Percentiles rank a stretch among this genome's conserved stretches.
These are phyloP conservation scores for Melanotaenia boesemani DNA, from an alignment of 2,797 vertebrate genomes.

Conservation along the genomic window DNA sequence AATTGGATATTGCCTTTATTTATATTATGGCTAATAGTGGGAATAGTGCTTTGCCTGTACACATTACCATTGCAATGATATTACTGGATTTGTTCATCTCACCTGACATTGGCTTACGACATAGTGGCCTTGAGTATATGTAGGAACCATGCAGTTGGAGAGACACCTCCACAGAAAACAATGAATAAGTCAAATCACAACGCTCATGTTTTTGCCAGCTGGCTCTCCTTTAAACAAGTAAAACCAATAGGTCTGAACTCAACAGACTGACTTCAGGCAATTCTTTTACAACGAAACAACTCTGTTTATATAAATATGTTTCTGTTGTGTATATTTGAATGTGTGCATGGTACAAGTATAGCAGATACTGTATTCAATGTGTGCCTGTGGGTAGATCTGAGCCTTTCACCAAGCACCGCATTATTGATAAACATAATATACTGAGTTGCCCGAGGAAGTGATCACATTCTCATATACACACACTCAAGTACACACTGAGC, in stretches of 20 bases:
- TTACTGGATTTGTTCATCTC: too few relatives aligned
- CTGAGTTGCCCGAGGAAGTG: constrained; percentile 23
- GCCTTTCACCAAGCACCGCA: constrained; percentile 21
- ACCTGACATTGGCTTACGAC: too few relatives aligned
- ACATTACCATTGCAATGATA: too few relatives aligned
- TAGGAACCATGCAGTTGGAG: neutral
- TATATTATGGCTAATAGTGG: neutral
- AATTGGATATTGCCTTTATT: neutral
- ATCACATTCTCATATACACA: constrained; percentile 16
- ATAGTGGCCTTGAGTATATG: too few relatives aligned
- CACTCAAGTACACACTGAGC: constrained; percentile 15
- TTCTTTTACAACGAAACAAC: constrained; percentile 16
- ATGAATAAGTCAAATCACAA: constrained; percentile 11
- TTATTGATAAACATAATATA: constrained; percentile 46
- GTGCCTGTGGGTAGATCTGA: neutral
- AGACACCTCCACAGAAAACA: constrained; percentile 1
- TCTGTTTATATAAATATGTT: neutral
- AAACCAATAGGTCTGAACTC: constrained; percentile 33
- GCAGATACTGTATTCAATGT: neutral
- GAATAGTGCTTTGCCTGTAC: too few relatives aligned
- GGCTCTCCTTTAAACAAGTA: constrained; percentile 4
- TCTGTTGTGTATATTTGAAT: constrained; percentile 8
- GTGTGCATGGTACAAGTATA: neutral
- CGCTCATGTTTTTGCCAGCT: constrained; percentile 16
- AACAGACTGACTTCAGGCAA: constrained; percentile 29